Evolutionary conservation across 92 coral and sea anemone genomes (phyloP).

Genomic region (Zoanthus sansibaricus): DNA sequence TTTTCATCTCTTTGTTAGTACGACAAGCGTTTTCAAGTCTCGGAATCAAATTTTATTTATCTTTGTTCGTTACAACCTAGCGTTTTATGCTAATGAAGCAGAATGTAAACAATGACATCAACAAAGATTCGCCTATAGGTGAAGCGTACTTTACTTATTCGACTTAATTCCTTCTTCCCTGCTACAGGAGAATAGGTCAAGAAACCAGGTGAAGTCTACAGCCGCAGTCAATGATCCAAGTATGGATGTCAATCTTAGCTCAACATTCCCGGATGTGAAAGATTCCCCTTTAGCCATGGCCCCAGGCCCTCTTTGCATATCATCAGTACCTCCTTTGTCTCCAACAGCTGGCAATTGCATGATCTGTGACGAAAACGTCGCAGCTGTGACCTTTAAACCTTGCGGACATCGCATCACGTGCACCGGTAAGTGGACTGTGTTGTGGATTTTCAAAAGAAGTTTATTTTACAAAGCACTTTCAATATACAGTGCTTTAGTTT

Average conservation of each 20-base stretch:
- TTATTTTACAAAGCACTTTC: too few relatives aligned
- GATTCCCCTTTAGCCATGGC: constrained; percentile 8
- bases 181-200: neutral
- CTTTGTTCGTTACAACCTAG: too few relatives aligned
- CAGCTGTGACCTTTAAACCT: constrained; percentile 69
- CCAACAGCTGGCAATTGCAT: constrained; percentile 54
- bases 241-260: constrained; percentile 27
- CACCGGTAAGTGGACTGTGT: constrained; percentile 43
- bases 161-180: too few relatives aligned
- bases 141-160: too few relatives aligned
- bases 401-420: constrained; percentile 82
- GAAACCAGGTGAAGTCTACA: neutral
- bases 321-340: neutral
- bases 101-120: too few relatives aligned
- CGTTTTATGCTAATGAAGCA: too few relatives aligned
- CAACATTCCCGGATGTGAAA: neutral
- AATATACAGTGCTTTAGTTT: too few relatives aligned
- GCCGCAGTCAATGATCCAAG: constrained; percentile 26
- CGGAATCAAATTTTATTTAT: too few relatives aligned
- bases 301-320: constrained; percentile 20
- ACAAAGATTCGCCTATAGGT: too few relatives aligned
- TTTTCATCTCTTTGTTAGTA: too few relatives aligned
- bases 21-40: too few relatives aligned
- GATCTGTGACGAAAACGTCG: constrained; percentile 63
- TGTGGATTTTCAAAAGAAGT: too few relatives aligned